These are phyloP conservation scores for Meganola albula DNA, from an alignment of 2,888 invertebrate species.

Conservation along the genomic window DNA sequence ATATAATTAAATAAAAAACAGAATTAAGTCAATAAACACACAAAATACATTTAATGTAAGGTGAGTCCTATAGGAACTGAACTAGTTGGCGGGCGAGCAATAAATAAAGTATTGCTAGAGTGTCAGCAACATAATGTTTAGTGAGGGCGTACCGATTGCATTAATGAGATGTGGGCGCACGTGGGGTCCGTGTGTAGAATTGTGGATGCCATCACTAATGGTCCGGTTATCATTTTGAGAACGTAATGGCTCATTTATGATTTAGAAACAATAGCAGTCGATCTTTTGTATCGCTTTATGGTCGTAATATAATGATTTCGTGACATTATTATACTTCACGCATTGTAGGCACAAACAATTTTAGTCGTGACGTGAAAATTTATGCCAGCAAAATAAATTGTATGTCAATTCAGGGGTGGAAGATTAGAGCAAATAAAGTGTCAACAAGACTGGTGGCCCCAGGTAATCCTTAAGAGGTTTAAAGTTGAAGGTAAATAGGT, in stretches of 20 bases:
- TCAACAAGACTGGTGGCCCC: slow-evolving; percentile 35
- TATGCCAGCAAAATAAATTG: slow-evolving; percentile 27
- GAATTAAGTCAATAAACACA: no score
- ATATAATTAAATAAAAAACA: no score
- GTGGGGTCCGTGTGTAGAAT: slow-evolving; percentile 67
- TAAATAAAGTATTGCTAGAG: slow-evolving; percentile 57
- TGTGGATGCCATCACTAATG: slow-evolving; percentile 53
- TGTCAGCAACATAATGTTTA: slow-evolving; percentile 61
- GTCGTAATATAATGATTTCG: slow-evolving; percentile 32
- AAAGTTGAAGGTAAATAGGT: slow-evolving; percentile 42
- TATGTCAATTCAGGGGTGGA: slow-evolving; percentile 19
- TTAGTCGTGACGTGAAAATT: slow-evolving; percentile 22
- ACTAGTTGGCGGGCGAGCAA: slow-evolving; percentile 47
- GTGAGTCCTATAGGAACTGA: slow-evolving; percentile 14
- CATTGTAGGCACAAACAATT: slow-evolving; percentile 29
- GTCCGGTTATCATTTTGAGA: slow-evolving; percentile 50
- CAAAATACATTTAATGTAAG: no score
- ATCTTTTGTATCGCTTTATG: slow-evolving; percentile 46
- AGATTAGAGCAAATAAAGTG: slow-evolving; percentile 35
- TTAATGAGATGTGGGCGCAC: slow-evolving; percentile 73
- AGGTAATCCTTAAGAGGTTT: slow-evolving; percentile 40
- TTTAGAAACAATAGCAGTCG: slow-evolving; percentile 59
- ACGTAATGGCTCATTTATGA: slow-evolving; percentile 55
- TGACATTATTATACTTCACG: slow-evolving; percentile 23
- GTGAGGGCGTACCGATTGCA: slow-evolving; percentile 70